A percentile compares a stretch with the other conserved stretches of the same genome.
Evolutionary conservation across 2,888 invertebrate species (phyloP).

Genomic region (Stramonita haemastoma): DNA sequence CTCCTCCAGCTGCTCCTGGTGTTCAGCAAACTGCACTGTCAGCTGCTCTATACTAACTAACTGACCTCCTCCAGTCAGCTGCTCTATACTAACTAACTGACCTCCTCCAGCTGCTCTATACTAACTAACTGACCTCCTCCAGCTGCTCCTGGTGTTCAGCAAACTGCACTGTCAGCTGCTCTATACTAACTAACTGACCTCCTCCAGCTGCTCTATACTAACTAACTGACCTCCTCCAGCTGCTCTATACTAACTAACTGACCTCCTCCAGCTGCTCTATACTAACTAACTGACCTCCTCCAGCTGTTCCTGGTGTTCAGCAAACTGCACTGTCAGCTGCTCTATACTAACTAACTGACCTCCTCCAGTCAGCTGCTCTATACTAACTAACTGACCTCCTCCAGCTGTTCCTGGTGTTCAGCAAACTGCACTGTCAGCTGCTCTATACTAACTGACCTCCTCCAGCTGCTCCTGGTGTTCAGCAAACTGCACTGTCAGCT

Average conservation of each 20-base stretch:
- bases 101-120: constrained; percentile 96
- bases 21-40: constrained; percentile 96
- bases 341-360: constrained; percentile 84
- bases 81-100: constrained; percentile 83
- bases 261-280: constrained; percentile 97
- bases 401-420: constrained; percentile 98
- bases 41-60: constrained; percentile 85
- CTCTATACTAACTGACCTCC: constrained; percentile 93
- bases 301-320: constrained; percentile 98
- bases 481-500: constrained; percentile 94
- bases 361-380: constrained; percentile 96
- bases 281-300: constrained; percentile 89
- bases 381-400: constrained; percentile 87
- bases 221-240: constrained; percentile 91
- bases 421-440: constrained; percentile 95
- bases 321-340: constrained; percentile 94
- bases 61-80: constrained; percentile 95
- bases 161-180: constrained; percentile 95
- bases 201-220: constrained; percentile 93
- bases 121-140: constrained; percentile 89
- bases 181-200: constrained; percentile 84
- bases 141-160: constrained; percentile 98
- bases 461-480: constrained; percentile 96
- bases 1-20: constrained; percentile 98
- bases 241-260: constrained; percentile 85